These are phyloP conservation scores for Heterodera filipjevi DNA, from an alignment of 2,888 invertebrate genomes.

Conservation along the genomic window DNA sequence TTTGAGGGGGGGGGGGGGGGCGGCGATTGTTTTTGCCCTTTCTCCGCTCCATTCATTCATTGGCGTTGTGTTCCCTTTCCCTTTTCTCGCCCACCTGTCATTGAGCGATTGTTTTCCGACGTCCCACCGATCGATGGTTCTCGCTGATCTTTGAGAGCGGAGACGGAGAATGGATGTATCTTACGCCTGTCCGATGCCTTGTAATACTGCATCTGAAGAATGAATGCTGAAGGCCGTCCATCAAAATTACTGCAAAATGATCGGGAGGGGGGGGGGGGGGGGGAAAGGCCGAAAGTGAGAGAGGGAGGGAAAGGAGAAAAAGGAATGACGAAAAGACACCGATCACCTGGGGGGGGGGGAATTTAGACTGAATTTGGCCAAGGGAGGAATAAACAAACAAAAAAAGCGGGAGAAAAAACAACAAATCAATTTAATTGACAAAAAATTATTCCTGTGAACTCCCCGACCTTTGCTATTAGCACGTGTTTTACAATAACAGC, in stretches of 20 bases:
- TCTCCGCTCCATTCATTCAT: neutral
- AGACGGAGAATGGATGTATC: neutral
- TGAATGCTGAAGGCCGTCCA: neutral
- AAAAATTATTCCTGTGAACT: too few species aligned
- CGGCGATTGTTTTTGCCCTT: neutral
- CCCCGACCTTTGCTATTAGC: too few species aligned
- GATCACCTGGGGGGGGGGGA: too few species aligned
- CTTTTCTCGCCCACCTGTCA: slow-evolving; percentile 1
- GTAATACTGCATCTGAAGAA: slow-evolving; percentile 2
- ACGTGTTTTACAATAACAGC: too few species aligned
- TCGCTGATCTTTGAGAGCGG: neutral
- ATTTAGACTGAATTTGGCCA: too few species aligned
- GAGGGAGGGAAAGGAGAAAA: too few species aligned
- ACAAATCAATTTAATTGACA: too few species aligned
- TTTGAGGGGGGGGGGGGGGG: neutral
- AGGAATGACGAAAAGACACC: too few species aligned
- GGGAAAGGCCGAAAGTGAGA: too few species aligned
- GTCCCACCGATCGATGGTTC: slow-evolving; percentile 8
- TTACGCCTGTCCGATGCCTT: slow-evolving; percentile 15
- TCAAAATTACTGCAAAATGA: neutral
- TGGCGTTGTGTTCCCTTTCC: neutral
- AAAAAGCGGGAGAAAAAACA: too few species aligned
- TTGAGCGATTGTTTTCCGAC: slow-evolving; percentile 1
- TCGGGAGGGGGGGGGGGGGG: neutral
- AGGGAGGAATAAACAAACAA: too few species aligned